phyloP scores from a whole-genome alignment of 2,113 vertebrate species.

The Hippocampus comes region DNA sequence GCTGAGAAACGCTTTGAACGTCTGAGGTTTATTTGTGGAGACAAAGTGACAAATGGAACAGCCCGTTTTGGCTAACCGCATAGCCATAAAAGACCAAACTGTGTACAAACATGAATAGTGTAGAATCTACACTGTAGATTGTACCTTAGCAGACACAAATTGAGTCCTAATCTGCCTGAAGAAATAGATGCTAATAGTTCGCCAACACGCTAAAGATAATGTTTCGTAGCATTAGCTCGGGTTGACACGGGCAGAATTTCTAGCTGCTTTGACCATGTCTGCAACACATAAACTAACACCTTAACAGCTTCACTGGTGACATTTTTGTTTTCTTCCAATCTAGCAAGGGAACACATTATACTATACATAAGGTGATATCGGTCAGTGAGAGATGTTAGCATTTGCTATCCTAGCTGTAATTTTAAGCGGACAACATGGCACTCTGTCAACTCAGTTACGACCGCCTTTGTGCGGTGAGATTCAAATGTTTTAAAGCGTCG shows the following conservation, averaged over 20 bases:
- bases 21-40: background rate
- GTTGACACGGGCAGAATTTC: background rate
- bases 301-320: too few relatives aligned
- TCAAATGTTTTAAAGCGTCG: too few relatives aligned
- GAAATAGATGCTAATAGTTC: background rate
- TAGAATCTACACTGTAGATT: too few relatives aligned
- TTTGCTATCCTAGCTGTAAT: background rate
- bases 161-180: background rate
- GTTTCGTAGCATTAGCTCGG: background rate
- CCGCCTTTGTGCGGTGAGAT: background rate
- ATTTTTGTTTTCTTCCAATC: too few relatives aligned
- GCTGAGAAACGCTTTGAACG: slow-evolving; percentile 5
- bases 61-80: too few relatives aligned
- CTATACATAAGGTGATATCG: background rate
- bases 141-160: too few relatives aligned
- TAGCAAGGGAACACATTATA: too few relatives aligned
- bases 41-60: background rate
- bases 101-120: too few relatives aligned
- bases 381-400: background rate
- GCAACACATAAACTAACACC: background rate
- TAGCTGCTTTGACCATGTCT: background rate
- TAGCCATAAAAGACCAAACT: too few relatives aligned
- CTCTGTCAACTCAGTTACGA: background rate
- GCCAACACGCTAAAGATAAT: background rate
- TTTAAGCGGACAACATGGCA: background rate